phyloP scores from a whole-genome alignment of 2,797 vertebrate species.

The Trematomus bernacchii region DNA sequence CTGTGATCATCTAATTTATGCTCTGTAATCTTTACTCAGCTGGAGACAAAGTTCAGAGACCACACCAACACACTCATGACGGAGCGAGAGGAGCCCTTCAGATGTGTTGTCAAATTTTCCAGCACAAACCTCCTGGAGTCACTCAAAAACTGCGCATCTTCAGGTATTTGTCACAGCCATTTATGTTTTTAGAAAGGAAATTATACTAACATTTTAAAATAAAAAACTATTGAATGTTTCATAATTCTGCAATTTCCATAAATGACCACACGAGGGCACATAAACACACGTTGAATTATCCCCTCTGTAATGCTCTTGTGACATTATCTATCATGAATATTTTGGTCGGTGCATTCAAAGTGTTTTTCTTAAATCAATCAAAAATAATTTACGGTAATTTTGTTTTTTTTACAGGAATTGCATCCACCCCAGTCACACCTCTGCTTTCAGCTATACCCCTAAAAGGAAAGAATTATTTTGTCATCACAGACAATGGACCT shows the following conservation, averaged over 20 bases:
- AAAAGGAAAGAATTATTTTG: constrained; percentile 93
- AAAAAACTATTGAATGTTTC: neutral
- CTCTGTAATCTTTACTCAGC: constrained; percentile 76
- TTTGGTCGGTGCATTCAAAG: neutral
- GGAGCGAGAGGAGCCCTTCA: constrained; percentile 86
- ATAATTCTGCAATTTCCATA: constrained; percentile 8
- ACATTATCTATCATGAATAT: neutral
- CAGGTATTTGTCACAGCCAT: constrained; percentile 78
- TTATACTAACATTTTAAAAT: neutral
- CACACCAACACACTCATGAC: constrained; percentile 76
- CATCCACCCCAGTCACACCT: constrained; percentile 91
- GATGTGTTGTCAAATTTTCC: constrained; percentile 91
- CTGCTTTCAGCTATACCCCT: constrained; percentile 92
- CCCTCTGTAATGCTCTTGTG: neutral
- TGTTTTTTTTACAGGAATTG: constrained; percentile 86
- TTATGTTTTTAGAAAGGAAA: neutral
- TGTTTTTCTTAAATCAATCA: neutral
- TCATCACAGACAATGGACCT: constrained; percentile 89
- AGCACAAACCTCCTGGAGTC: constrained; percentile 94
- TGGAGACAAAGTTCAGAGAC: constrained; percentile 92
- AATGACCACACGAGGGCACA: constrained; percentile 65
- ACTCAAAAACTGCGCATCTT: constrained; percentile 87
- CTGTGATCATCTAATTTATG: neutral
- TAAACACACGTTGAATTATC: neutral
- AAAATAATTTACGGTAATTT: constrained; percentile 3